Evolutionary conservation across 2,888 invertebrate species (phyloP).

Genomic region (Mantis religiosa): DNA sequence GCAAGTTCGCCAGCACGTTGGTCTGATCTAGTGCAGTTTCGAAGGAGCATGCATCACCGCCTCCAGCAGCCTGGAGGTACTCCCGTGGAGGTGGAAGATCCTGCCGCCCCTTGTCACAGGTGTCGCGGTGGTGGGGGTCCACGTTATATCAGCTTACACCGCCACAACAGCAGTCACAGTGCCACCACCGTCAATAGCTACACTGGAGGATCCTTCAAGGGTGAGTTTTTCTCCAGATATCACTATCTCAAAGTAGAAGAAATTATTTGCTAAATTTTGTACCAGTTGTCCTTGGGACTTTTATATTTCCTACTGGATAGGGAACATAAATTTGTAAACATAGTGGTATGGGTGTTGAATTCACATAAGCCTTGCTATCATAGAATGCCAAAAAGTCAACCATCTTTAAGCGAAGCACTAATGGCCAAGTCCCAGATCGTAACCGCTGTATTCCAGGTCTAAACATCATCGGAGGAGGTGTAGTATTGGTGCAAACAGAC

Average conservation of each 20-base stretch:
- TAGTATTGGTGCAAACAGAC: too few relatives aligned
- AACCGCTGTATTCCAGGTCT: too few relatives aligned
- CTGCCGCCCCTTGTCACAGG: neutral
- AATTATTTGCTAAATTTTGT: too few relatives aligned
- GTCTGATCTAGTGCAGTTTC: slow-evolving; percentile 47
- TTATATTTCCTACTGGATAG: too few relatives aligned
- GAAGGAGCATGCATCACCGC: slow-evolving; percentile 34
- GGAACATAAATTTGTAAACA: too few relatives aligned
- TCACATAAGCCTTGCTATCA: too few relatives aligned
- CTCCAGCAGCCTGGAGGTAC: neutral
- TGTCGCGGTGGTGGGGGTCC: neutral
- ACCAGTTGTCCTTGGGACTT: too few relatives aligned
- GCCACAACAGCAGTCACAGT: neutral
- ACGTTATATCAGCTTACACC: neutral
- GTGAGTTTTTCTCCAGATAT: neutral
- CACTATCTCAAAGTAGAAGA: neutral
- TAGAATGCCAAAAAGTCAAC: too few relatives aligned
- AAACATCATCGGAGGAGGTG: too few relatives aligned
- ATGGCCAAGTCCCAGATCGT: too few relatives aligned
- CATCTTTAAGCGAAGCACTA: too few relatives aligned
- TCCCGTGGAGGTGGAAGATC: neutral
- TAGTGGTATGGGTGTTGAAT: too few relatives aligned
- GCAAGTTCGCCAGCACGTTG: slow-evolving; percentile 30
- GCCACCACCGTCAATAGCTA: slow-evolving; percentile 6
- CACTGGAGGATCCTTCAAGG: neutral